Evolutionary conservation across 2,888 invertebrate species (phyloP).

Genomic region (Gonocerus acuteangulatus): DNA sequence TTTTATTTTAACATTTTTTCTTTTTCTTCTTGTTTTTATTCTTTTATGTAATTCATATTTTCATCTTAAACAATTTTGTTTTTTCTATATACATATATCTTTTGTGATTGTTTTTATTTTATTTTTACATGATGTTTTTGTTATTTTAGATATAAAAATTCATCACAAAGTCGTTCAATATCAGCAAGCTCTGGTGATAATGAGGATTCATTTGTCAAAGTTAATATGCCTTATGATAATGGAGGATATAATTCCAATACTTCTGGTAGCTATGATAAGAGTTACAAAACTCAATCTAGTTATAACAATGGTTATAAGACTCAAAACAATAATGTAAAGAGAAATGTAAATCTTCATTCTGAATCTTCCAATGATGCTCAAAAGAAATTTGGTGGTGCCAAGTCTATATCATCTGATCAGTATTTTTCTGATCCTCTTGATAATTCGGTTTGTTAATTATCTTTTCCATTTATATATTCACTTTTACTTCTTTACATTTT

Average conservation of each 20-base stretch:
- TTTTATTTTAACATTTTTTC: too few relatives aligned
- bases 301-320: slow-evolving; percentile 6
- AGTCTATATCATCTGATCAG: slow-evolving; percentile 96
- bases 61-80: too few relatives aligned
- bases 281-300: slow-evolving; percentile 6
- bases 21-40: too few relatives aligned
- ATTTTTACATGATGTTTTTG: too few relatives aligned
- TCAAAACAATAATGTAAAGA: slow-evolving; percentile 11
- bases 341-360: slow-evolving; percentile 9
- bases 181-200: slow-evolving; percentile 27
- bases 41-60: too few relatives aligned
- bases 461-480: not conserved
- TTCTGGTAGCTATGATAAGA: not conserved
- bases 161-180: slow-evolving; percentile 26
- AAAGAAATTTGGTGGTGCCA: slow-evolving; percentile 94
- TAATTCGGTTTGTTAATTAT: slow-evolving; percentile 42
- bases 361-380: slow-evolving; percentile 61
- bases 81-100: too few relatives aligned
- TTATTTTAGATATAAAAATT: slow-evolving; percentile 27
- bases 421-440: slow-evolving; percentile 73
- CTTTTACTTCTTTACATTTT: not conserved
- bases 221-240: slow-evolving; percentile 26
- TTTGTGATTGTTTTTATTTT: too few relatives aligned
- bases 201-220: slow-evolving; percentile 29
- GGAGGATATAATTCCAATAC: not conserved